phyloP scores from a whole-genome alignment of 2,888 invertebrate species.

The Dimorphilus gyrociliatus region DNA sequence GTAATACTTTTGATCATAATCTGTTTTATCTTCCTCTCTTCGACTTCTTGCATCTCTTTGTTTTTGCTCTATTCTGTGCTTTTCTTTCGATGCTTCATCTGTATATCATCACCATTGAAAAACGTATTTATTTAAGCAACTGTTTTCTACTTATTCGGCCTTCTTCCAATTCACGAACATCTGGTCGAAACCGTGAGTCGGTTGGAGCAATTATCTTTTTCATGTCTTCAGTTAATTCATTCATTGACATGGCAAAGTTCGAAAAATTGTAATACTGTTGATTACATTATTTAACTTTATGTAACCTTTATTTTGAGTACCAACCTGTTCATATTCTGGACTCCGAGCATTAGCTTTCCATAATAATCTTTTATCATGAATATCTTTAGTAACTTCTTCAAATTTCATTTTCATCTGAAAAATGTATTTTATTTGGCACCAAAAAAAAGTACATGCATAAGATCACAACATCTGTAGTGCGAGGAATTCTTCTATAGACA shows the following conservation, averaged over 20 bases:
- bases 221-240: slow-evolving; percentile 64
- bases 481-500: too few relatives aligned
- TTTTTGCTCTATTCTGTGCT: slow-evolving; percentile 74
- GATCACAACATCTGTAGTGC: too few relatives aligned
- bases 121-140: too few relatives aligned
- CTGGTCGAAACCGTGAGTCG: slow-evolving; percentile 72
- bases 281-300: slow-evolving; percentile 15
- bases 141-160: slow-evolving; percentile 53
- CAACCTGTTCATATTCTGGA: too few relatives aligned
- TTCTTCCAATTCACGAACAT: slow-evolving; percentile 68
- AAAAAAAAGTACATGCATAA: too few relatives aligned
- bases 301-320: too few relatives aligned
- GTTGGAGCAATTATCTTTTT: slow-evolving; percentile 72
- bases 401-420: too few relatives aligned
- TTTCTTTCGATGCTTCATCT: slow-evolving; percentile 71
- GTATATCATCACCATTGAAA: too few relatives aligned
- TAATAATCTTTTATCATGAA: too few relatives aligned
- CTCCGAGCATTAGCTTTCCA: too few relatives aligned
- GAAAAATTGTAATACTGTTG: slow-evolving; percentile 78
- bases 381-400: too few relatives aligned
- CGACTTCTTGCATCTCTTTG: slow-evolving; percentile 60
- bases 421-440: too few relatives aligned
- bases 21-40: slow-evolving; percentile 42
- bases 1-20: slow-evolving; percentile 49
- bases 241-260: slow-evolving; percentile 73